These are phyloP conservation scores for Erebia palarica DNA, from an alignment of 2,888 invertebrate species.

Conservation along the genomic window DNA sequence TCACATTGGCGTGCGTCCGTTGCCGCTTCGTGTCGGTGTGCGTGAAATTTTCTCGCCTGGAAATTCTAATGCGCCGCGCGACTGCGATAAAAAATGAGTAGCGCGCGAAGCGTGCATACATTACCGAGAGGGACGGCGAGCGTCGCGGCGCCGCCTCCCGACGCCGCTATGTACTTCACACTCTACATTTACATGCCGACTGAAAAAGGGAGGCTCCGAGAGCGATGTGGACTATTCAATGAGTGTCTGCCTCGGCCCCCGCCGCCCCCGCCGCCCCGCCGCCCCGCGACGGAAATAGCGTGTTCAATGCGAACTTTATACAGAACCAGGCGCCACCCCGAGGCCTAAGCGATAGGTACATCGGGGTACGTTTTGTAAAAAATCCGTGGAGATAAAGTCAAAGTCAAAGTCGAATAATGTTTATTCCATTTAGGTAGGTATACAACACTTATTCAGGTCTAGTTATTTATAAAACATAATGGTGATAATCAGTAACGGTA, in stretches of 20 bases:
- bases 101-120: conserved; percentile 79
- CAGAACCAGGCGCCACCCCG: conserved; percentile 26
- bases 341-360: background rate
- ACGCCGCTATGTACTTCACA: conserved; percentile 62
- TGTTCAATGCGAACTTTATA: conserved; percentile 10
- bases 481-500: too few relatives aligned
- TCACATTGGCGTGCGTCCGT: background rate
- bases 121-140: conserved; percentile 69
- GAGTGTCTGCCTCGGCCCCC: conserved; percentile 51
- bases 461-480: too few relatives aligned
- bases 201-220: conserved; percentile 63
- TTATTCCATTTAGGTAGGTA: too few relatives aligned
- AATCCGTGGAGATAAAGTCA: background rate
- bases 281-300: background rate
- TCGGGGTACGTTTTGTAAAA: background rate
- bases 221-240: conserved; percentile 56
- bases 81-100: conserved; percentile 81
- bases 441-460: too few relatives aligned
- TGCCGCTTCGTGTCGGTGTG: conserved; percentile 52
- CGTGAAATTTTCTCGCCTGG: conserved; percentile 80
- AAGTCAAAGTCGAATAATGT: too few relatives aligned
- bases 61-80: conserved; percentile 81
- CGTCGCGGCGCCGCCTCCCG: conserved; percentile 50
- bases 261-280: conserved; percentile 19
- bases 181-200: conserved; percentile 67